A percentile compares a stretch with the other conserved stretches of the same genome.
Conservation (phyloP, 2,888 invertebrate species). For the Lamellibrachia columna region DNA sequence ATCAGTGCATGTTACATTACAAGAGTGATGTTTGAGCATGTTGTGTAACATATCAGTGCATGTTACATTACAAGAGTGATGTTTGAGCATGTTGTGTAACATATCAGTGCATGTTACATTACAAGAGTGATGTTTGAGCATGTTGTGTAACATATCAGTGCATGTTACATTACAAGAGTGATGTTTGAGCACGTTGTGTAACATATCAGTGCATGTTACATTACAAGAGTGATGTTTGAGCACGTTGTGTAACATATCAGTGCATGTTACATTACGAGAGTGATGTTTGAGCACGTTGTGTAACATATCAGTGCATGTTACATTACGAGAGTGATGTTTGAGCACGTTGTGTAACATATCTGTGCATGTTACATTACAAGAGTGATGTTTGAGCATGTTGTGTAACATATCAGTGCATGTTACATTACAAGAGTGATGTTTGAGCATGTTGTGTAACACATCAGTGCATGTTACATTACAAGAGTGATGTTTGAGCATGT, state of each 20-base stretch:
- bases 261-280: too few relatives aligned
- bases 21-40: conserved; percentile 38
- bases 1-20: background rate
- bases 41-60: too few relatives aligned
- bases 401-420: background rate
- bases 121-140: conserved; percentile 38
- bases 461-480: too few relatives aligned
- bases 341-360: too few relatives aligned
- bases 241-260: too few relatives aligned
- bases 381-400: background rate
- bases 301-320: background rate
- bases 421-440: conserved; percentile 37
- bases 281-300: background rate
- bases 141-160: too few relatives aligned
- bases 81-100: background rate
- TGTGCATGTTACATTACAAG: too few relatives aligned
- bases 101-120: background rate
- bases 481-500: background rate
- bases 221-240: conserved; percentile 38
- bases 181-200: background rate
- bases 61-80: too few relatives aligned
- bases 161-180: too few relatives aligned
- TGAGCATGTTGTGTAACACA: background rate
- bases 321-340: conserved; percentile 37
- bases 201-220: background rate